Conservation (phyloP, 2,797 vertebrate species). For the Kryptopterus vitreolus region DNA sequence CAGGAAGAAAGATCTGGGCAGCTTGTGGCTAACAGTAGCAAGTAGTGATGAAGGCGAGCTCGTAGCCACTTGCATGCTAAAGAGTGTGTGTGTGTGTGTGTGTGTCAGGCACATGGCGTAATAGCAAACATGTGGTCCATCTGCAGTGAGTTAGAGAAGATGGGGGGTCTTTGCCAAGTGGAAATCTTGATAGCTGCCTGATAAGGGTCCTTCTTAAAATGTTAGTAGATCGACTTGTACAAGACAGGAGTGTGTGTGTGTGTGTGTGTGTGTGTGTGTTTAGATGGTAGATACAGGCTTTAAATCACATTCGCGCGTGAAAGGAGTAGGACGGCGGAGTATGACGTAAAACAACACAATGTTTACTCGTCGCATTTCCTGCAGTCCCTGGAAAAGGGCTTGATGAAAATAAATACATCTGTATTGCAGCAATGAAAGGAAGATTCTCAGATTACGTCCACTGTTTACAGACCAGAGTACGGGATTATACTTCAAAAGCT, state of each 20-base stretch:
- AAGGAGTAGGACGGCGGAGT: not conserved
- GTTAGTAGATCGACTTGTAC: conserved; percentile 55
- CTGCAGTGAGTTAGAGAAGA: conserved; percentile 58
- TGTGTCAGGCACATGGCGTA: conserved; percentile 60
- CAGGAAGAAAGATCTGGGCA: conserved; percentile 22
- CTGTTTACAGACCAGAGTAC: not conserved
- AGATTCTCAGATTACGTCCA: not conserved
- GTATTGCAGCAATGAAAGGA: not conserved
- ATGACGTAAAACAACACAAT: not conserved
- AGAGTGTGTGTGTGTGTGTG: conserved; percentile 61
- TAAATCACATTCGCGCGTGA: not conserved
- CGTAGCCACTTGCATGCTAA: conserved; percentile 56
- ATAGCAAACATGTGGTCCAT: conserved; percentile 73
- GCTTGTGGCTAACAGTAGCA: conserved; percentile 43
- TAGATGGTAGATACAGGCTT: conserved; percentile 7
- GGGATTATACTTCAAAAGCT: not conserved
- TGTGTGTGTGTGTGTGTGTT: conserved; percentile 4
- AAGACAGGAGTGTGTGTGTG: conserved; percentile 8
- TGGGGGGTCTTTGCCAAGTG: conserved; percentile 58
- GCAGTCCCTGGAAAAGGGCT: not conserved
- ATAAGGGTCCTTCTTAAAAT: conserved; percentile 53
- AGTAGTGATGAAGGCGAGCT: conserved; percentile 59
- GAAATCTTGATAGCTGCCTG: conserved; percentile 60
- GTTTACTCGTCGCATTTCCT: not conserved
- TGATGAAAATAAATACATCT: not conserved